Conservation (phyloP, 2,113 vertebrate species). For the Entosphenus tridentatus region DNA sequence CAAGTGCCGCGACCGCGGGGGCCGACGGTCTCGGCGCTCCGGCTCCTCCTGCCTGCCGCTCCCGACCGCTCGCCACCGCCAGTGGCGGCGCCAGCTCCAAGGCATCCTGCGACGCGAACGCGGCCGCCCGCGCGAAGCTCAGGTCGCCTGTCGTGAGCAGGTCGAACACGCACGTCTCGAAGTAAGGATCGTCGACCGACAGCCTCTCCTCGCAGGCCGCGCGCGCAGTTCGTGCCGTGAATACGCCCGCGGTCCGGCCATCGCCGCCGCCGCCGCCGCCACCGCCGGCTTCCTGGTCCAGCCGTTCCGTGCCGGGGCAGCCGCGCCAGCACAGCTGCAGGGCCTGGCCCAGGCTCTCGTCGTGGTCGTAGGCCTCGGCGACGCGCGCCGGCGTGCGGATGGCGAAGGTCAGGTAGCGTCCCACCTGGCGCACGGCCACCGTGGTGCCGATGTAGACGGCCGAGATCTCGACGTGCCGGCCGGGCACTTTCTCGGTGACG, state of each 20-base stretch:
- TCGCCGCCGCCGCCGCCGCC: constrained; percentile 10
- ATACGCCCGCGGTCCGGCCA: constrained; percentile 13
- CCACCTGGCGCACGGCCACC: constrained; percentile 54
- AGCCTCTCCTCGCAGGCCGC: constrained; percentile 56
- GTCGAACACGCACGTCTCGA: constrained; percentile 79
- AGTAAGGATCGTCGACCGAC: constrained; percentile 68
- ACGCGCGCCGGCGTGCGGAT: constrained; percentile 58
- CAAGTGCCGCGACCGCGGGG: too few relatives aligned
- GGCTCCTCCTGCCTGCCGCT: too few relatives aligned
- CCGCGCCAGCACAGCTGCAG: constrained; percentile 78
- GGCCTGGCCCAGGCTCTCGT: constrained; percentile 29
- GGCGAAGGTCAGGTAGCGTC: constrained; percentile 63
- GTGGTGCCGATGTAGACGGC: constrained; percentile 70
- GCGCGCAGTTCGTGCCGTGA: constrained; percentile 40
- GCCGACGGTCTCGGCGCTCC: too few relatives aligned
- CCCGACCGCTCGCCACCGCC: too few relatives aligned
- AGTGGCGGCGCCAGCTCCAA: constrained; percentile 24
- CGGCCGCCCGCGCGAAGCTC: constrained; percentile 68
- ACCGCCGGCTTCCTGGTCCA: constrained; percentile 30
- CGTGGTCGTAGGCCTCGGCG: constrained; percentile 49
- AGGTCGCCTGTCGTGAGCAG: constrained; percentile 76
- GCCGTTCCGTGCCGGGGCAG: constrained; percentile 56
- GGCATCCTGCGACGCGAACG: constrained; percentile 65
- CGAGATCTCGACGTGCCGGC: constrained; percentile 52
- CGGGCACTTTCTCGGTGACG: constrained; percentile 45